Base-by-base conservation (phyloP, 2,888 invertebrate species). In the Thecophora atra region DNA sequence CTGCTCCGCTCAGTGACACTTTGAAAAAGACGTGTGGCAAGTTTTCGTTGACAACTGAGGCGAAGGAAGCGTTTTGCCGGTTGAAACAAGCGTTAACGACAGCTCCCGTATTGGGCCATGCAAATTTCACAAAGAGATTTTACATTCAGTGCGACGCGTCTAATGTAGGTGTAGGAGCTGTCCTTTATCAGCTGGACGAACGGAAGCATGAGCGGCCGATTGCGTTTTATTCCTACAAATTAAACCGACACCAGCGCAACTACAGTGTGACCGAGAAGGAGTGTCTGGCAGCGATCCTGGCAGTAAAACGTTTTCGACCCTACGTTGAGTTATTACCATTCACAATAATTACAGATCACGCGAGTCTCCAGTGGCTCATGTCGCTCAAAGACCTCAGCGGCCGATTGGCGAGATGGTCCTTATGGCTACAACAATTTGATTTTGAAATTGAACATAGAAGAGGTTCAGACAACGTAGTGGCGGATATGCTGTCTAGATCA, bases 291-390 rank as follows among this genome's bases (percentile, higher is more conserved):
- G 66, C 54, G 0, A 67, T 67, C 19, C 52, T 60, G 13, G 72
- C 72, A 2, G 67, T 72, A 26, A 15, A 67, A 7, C 66, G 54
- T 58, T 72, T 72, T 19, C n/a, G 66, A 30, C 71, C 71, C 1
- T 71, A 51, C 37, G 60, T 71, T 4, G 52, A 66, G 30, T 28
- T 71, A 15, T 64, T 71, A 64, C 70, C 47, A 2, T 70, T 42
- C 21, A 64, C 13, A 6, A 44, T 64, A 6, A 42, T 24, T 5
- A 64, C 44, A 11, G 81, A 82, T 74, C 79, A 81, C 42, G 75
- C 77, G 15, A 78, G 78, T 5, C 70, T 82, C 0, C 72, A 77
- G 60, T 82, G 79, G 79, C 74, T 82, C 0, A 60, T 70, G 51
- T n/a, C 60, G 4, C 60, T 62, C 3, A 70, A 42, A 17, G 60